Percentiles rank a stretch among this genome's conserved stretches.
Evolutionary conservation across 2,797 vertebrate genomes (phyloP).

Genomic region (Onychomys leucogaster): DNA sequence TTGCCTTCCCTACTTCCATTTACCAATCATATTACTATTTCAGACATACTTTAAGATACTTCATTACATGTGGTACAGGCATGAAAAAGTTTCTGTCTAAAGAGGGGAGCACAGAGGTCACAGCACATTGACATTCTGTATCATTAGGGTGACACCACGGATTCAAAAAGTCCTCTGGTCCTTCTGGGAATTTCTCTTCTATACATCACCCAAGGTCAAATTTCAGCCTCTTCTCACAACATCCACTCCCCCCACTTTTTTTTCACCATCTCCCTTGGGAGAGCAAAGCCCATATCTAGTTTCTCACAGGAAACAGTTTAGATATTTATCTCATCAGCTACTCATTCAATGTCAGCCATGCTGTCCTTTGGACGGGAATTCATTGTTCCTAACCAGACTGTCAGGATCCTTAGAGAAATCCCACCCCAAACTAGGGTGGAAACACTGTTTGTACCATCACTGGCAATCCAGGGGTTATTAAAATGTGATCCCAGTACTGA

Average conservation of each 20-base stretch:
- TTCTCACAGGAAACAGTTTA: slow-evolving; percentile 36
- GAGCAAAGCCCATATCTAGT: neutral
- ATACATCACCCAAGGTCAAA: neutral
- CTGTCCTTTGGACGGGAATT: neutral
- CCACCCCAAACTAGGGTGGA: neutral
- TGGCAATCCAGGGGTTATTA: neutral
- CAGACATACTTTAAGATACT: neutral
- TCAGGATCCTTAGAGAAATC: neutral
- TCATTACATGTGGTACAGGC: neutral
- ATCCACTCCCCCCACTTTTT: neutral
- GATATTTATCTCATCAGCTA: slow-evolving; percentile 34
- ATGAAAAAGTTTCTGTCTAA: neutral
- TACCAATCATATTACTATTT: neutral
- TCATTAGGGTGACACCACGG: neutral
- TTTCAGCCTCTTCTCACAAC: neutral
- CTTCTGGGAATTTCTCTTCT: too few relatives aligned
- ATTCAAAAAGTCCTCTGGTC: neutral
- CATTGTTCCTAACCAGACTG: neutral
- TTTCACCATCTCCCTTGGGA: neutral
- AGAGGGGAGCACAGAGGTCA: neutral
- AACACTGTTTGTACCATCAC: neutral
- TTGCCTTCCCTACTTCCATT: neutral
- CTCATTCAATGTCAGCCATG: neutral
- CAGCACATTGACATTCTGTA: too few relatives aligned
- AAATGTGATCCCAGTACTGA: neutral